These are phyloP conservation scores for Brachionus paranguensis DNA, from an alignment of 1,140 invertebrate genomes.

Conservation along the genomic window DNA sequence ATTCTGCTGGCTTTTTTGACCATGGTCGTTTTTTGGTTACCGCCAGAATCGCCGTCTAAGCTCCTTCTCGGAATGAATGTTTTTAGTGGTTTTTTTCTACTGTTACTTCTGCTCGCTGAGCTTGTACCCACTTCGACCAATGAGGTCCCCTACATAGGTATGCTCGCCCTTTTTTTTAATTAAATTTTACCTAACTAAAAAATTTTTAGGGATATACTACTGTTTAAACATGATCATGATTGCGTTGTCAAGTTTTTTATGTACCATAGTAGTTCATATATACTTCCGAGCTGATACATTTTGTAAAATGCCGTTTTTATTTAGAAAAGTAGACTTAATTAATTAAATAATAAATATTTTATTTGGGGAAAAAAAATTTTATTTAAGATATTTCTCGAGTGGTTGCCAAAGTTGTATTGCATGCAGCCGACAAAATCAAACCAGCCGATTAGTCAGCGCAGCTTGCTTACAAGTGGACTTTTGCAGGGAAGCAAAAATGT, in stretches of 20 bases:
- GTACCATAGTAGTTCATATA: constrained; percentile 54
- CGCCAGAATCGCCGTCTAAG: constrained; percentile 44
- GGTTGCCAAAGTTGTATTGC: constrained; percentile 23
- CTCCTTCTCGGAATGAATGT: constrained; percentile 44
- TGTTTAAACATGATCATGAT: constrained; percentile 57
- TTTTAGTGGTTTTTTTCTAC: constrained; percentile 43
- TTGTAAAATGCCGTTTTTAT: background rate
- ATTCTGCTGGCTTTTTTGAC: constrained; percentile 43
- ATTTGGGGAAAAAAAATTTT: background rate
- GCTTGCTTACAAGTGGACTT: background rate
- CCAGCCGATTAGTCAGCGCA: background rate
- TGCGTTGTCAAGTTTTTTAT: constrained; percentile 54
- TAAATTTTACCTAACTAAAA: background rate
- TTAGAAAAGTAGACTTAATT: background rate
- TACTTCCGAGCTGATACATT: constrained; percentile 49
- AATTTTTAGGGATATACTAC: constrained; percentile 53
- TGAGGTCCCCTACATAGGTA: constrained; percentile 39
- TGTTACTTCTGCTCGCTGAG: constrained; percentile 42
- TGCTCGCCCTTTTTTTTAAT: background rate
- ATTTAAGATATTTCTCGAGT: constrained; percentile 35
- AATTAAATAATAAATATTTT: background rate
- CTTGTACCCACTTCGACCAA: constrained; percentile 34
- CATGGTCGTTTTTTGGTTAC: constrained; percentile 44
- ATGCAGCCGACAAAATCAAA: constrained; percentile 4
- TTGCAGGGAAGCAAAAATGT: constrained; percentile 36